Conservation (phyloP, 1,140 invertebrate species). For the Drosophila kikkawai region DNA sequence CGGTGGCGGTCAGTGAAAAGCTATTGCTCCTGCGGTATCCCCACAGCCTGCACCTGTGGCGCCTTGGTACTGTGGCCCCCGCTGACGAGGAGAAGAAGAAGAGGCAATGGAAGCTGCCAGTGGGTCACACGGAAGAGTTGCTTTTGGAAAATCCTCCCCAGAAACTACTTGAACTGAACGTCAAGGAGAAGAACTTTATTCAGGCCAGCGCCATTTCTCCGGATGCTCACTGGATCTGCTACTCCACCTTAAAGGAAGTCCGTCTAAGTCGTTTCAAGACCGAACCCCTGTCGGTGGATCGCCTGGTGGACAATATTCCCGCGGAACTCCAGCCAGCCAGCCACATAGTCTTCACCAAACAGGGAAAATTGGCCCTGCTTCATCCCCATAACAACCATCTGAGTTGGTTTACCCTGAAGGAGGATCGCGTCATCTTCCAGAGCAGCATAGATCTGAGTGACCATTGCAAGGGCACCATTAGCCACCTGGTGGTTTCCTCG, state of each 20-base stretch:
- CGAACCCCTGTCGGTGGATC: conserved; percentile 67
- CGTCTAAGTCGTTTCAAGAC: conserved; percentile 86
- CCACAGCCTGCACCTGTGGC: conserved; percentile 89
- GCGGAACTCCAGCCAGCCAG: conserved; percentile 83
- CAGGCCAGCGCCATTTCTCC: conserved; percentile 88
- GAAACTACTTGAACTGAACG: conserved; percentile 88
- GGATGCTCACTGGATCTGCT: conserved; percentile 89
- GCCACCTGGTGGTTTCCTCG: conserved; percentile 56
- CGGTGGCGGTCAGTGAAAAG: conserved; percentile 87
- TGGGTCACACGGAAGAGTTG: conserved; percentile 32
- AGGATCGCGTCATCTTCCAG: conserved; percentile 12
- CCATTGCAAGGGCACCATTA: conserved; percentile 23
- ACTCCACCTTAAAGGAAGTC: conserved; percentile 89
- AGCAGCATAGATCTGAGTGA: conserved; percentile 31
- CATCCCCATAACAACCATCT: conserved; percentile 58
- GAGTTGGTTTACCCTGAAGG: conserved; percentile 45
- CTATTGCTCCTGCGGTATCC: conserved; percentile 89
- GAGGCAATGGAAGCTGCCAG: not conserved
- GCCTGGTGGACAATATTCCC: conserved; percentile 85
- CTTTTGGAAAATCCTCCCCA: conserved; percentile 86
- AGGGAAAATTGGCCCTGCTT: conserved; percentile 83
- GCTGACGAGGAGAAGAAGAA: conserved; percentile 11
- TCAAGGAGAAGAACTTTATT: conserved; percentile 21
- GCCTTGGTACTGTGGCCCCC: conserved; percentile 85
- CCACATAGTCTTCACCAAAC: conserved; percentile 85